Evolutionary conservation across 2,888 invertebrate genomes (phyloP), one percentile per base, ranked within the genome.

Genomic region (Stenichneumon culpator): DNA sequence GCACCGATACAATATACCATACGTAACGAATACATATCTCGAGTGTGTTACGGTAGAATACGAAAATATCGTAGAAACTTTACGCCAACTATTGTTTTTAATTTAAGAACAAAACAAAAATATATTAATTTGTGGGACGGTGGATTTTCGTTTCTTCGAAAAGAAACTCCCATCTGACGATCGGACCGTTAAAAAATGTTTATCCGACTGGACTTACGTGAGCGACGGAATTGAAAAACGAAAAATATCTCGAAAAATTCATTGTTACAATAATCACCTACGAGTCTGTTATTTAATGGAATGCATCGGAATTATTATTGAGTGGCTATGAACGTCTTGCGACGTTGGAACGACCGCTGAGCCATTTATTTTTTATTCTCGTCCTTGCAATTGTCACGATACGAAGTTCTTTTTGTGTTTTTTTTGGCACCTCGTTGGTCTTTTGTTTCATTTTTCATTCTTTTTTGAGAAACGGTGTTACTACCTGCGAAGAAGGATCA

Each of bases 381-480:
- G 39, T 60, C 78, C 44, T 70, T 54, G 72, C 65, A 82, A 84
- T 80, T 75, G 74, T 81, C 78, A 81, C 65, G 75, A 84, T 79
- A 82, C 86, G 77, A 86, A 86, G 82, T 72, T 78, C 50, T 79
- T 72, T 68, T 67, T 82, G 2, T 54, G 14, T 79, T 36, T 69
- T 84, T 83, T 88, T 88, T 88, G 88, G 88, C 88, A 88, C 88
- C 87, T 86, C 83, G 86, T 86, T 87, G 86, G 84, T 87, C 85
- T 69, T 75, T 69, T 81, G 68, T 54, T 82, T 75, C 14, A 75
- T 75, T 57, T 44, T 79, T 81, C 44, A 47, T 67, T 80, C 57
- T 47, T 72, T 19, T 54, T 63, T 36, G 79, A 77, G 67, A 79
- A 72, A 85, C 83, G 86, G 85, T 79, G 79, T 79, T 85, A 80